phyloP scores from a whole-genome alignment of 1,140 invertebrate species.

The Melipona quadrifasciata region DNA sequence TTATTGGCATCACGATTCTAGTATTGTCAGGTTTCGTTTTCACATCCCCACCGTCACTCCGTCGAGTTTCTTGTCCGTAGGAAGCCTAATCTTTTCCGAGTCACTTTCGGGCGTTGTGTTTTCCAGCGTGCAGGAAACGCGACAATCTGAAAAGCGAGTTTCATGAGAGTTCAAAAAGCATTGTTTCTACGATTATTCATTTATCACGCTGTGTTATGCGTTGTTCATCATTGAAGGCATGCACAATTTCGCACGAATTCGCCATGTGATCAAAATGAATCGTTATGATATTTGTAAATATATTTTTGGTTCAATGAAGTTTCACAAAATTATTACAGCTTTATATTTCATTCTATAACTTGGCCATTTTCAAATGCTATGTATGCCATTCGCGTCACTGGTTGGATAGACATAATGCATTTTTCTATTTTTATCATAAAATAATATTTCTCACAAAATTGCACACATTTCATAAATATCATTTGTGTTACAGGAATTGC shows the following conservation, averaged over 20 bases:
- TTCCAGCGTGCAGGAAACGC: too few relatives aligned
- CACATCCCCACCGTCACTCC: slow-evolving; percentile 27
- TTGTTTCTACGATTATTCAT: slow-evolving; percentile 10
- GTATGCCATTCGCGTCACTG: slow-evolving; percentile 1
- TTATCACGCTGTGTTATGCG: background rate
- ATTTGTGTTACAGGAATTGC: slow-evolving; percentile 40
- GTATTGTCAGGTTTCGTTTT: slow-evolving; percentile 18
- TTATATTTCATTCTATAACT: background rate
- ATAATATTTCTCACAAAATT: background rate
- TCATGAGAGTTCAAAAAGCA: background rate
- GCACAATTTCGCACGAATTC: slow-evolving; percentile 8
- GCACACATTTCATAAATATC: background rate
- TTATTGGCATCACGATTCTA: background rate
- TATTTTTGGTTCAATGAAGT: background rate
- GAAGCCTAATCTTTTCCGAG: slow-evolving; percentile 13
- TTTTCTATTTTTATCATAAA: background rate
- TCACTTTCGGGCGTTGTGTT: background rate
- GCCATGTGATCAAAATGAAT: slow-evolving; percentile 19
- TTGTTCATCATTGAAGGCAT: slow-evolving; percentile 9
- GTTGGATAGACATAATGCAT: background rate
- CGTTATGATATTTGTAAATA: background rate
- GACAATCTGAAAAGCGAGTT: background rate
- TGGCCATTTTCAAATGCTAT: background rate
- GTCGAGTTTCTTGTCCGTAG: slow-evolving; percentile 24
- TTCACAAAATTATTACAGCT: background rate